Evolutionary conservation across 2,797 vertebrate species (phyloP), one percentile per base, ranked within the genome.

Genomic region (Alauda arvensis): DNA sequence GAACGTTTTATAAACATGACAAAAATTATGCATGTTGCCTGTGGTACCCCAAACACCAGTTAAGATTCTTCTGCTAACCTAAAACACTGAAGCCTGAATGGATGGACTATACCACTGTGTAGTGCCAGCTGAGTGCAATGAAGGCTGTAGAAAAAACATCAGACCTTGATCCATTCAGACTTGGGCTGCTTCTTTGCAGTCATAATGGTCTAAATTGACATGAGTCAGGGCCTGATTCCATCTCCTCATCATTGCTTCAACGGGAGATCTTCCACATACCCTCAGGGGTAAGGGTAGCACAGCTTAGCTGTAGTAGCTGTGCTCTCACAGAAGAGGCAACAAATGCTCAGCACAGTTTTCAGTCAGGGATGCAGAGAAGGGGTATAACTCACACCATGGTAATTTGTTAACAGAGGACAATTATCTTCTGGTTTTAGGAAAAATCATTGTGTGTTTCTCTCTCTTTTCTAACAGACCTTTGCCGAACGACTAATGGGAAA

Each of bases 401-500:
- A 45, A 40, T 46, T 72, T 57, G 39, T 39, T 89, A 52, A 39
- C 12, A 72, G 51, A 48, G 25, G 34, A 31, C 40, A 77, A 37
- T 53, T 40, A 3, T 20, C 43, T 51, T 45, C 2, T 5, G 3
- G 5, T 55, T 93, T 92, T 65, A 34, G 70, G 88, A 77, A 87
- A 83, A 94, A 34, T 82, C 82, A 84, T 53, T 29, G 12, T 77
- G 26, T 55, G 51, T 85, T 71, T 89, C 24, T 6, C 65, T 91
- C 77, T 92, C 49, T 74, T 66, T 87, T 90, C 93, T 56, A 37
- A 91, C 95, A 99, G 99, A 98, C 98, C 1, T 99, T 99, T 97
- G 97, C 99, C 4, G 98, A 99, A 89, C 97, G 97, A 84, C 71
- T 98, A 37, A 91, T 99, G 93, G 99, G 99, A 79, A 98, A 95